These are phyloP conservation scores for Rattus rattus DNA, from an alignment of 2,113 vertebrate species.

Conservation along the genomic window DNA sequence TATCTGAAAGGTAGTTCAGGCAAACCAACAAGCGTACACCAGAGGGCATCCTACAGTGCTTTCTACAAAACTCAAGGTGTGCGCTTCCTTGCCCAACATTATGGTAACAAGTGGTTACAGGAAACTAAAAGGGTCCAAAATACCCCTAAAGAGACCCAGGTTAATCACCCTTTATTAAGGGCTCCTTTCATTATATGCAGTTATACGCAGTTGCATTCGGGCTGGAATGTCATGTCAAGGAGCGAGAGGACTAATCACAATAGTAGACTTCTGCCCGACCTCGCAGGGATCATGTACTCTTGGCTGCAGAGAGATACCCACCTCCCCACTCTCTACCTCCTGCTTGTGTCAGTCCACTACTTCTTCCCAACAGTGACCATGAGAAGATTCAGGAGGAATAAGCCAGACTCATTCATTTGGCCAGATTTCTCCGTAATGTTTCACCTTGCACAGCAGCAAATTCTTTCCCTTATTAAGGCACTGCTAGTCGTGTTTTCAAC, in stretches of 20 bases:
- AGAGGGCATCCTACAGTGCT: neutral
- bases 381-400: neutral
- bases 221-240: neutral
- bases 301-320: neutral
- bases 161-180: constrained; percentile 22
- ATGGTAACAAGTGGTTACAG: neutral
- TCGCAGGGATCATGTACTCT: neutral
- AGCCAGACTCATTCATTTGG: neutral
- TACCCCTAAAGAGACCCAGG: neutral
- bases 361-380: neutral
- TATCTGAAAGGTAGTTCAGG: neutral
- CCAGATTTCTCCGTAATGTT: neutral
- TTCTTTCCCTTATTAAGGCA: neutral
- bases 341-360: neutral
- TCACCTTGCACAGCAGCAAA: neutral
- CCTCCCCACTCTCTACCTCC: too few species aligned
- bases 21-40: neutral
- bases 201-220: neutral
- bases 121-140: constrained; percentile 6
- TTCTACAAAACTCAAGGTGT: neutral
- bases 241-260: neutral
- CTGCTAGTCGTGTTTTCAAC: neutral
- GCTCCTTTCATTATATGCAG: neutral
- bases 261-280: neutral
- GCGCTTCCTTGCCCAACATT: neutral